Conservation (phyloP, 2,888 invertebrate species). For the Diogma glabrata region DNA sequence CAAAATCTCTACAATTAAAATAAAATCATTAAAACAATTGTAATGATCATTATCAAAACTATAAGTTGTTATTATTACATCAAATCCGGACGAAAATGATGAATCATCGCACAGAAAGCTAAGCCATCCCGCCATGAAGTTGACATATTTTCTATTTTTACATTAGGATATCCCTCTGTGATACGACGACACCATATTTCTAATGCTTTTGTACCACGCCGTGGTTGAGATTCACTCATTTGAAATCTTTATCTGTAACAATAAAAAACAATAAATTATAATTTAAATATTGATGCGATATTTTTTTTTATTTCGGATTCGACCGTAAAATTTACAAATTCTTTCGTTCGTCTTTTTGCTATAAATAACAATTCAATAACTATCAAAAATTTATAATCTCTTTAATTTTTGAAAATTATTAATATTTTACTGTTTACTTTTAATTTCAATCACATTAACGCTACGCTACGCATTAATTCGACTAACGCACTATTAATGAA, state of each 20-base stretch:
- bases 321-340: background rate
- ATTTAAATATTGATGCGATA: too few relatives aligned
- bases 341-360: too few relatives aligned
- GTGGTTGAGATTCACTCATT: slow-evolving; percentile 53
- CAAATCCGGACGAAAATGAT: slow-evolving; percentile 88
- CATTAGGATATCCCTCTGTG: slow-evolving; percentile 80
- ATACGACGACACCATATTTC: slow-evolving; percentile 87
- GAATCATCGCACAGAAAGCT: slow-evolving; percentile 92
- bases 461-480: background rate
- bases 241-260: slow-evolving; percentile 12
- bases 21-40: slow-evolving; percentile 4
- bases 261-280: background rate
- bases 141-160: slow-evolving; percentile 88
- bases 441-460: background rate
- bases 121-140: slow-evolving; percentile 91
- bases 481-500: too few relatives aligned
- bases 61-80: slow-evolving; percentile 60
- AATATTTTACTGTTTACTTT: background rate
- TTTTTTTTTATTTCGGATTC: too few relatives aligned
- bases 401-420: background rate
- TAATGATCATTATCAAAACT: background rate
- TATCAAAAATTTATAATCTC: too few relatives aligned
- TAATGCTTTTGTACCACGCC: slow-evolving; percentile 78
- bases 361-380: too few relatives aligned
- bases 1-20: slow-evolving; percentile 58